Percentiles rank a stretch among this genome's conserved stretches.
These are phyloP conservation scores for Spongia lamella DNA, from an alignment of 37 sponge, comb jelly and placozoan species.

Conservation along the genomic window DNA sequence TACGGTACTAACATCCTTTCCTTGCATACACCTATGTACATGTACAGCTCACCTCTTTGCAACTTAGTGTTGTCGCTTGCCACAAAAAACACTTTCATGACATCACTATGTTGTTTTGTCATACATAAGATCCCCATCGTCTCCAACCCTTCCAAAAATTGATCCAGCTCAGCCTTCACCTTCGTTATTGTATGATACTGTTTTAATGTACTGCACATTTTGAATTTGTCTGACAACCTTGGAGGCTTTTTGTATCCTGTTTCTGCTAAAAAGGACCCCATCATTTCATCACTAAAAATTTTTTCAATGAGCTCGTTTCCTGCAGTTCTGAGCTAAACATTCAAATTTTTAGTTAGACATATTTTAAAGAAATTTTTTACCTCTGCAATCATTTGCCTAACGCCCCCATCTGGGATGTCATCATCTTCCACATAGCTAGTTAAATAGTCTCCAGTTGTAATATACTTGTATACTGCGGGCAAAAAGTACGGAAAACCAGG, in stretches of 20 bases:
- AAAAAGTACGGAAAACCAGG: constrained; percentile 18
- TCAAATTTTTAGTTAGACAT: too few species aligned
- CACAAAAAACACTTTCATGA: constrained; percentile 10
- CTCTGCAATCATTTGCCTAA: background rate
- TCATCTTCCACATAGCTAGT: background rate
- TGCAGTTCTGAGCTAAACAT: constrained; percentile 1
- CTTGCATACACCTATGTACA: too few species aligned
- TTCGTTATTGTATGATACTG: constrained; percentile 4
- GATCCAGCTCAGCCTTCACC: constrained; percentile 20
- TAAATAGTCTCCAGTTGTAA: constrained; percentile 7
- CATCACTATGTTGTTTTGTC: constrained; percentile 2
- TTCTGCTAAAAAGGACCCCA: background rate
- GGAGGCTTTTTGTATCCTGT: constrained; percentile 12
- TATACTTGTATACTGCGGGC: constrained; percentile 25
- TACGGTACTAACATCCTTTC: too few species aligned
- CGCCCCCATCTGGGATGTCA: background rate
- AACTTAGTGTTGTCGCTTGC: too few species aligned
- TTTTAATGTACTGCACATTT: background rate
- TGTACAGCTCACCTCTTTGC: too few species aligned
- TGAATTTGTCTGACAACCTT: background rate
- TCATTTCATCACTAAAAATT: background rate
- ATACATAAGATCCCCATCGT: background rate
- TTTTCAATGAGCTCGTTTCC: background rate
- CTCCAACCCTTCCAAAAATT: constrained; percentile 28
- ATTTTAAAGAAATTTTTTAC: background rate